Percentiles rank a stretch among this genome's conserved stretches.
Conservation (phyloP, 2,113 vertebrate species). For the Benitochromis conjunctus region DNA sequence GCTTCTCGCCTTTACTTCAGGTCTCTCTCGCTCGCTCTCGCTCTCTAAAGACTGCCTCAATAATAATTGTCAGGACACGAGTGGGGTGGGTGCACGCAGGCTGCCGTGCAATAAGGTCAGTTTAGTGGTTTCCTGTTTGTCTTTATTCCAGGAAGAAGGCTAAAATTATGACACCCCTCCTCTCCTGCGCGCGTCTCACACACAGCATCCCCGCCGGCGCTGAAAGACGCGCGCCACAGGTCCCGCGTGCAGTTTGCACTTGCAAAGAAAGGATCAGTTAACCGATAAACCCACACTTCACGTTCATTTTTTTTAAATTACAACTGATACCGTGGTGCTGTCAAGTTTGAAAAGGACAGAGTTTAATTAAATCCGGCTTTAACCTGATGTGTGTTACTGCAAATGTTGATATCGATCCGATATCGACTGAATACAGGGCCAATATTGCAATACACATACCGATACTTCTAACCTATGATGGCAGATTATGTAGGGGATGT, state of each 20-base stretch:
- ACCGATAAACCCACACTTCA: not conserved
- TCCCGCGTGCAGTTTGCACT: slow-evolving; percentile 37
- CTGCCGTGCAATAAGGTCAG: not conserved
- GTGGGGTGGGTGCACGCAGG: not conserved
- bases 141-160: slow-evolving; percentile 10
- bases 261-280: not conserved
- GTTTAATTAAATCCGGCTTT: not conserved
- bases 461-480: not conserved
- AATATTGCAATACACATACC: not conserved
- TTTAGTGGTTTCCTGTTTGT: not conserved
- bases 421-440: not conserved
- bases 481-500: not conserved
- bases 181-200: slow-evolving; percentile 7
- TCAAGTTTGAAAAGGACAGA: not conserved
- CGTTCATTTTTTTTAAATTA: not conserved
- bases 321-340: not conserved
- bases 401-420: not conserved
- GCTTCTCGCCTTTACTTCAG: not conserved
- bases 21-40: not conserved
- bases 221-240: slow-evolving; percentile 53
- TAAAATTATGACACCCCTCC: slow-evolving; percentile 38
- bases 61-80: not conserved
- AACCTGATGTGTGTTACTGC: not conserved
- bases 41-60: not conserved
- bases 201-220: not conserved